Evolutionary conservation across 2,113 vertebrate genomes (phyloP).

Genomic region (Lanius ludovicianus): DNA sequence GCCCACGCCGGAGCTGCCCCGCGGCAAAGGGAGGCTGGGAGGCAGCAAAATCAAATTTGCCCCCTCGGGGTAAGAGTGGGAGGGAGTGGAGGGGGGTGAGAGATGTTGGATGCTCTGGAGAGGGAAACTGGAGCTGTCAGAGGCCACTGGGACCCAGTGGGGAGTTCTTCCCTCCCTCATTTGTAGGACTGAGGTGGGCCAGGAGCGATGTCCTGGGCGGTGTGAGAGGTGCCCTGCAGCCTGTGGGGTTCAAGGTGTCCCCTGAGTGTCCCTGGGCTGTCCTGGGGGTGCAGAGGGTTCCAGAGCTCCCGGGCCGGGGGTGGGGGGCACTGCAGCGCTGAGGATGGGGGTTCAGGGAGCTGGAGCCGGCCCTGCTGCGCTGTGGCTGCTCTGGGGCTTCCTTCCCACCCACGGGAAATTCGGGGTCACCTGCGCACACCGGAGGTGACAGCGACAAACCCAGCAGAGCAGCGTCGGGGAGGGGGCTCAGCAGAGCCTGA

Average conservation of each 20-base stretch:
- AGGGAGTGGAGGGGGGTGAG: neutral
- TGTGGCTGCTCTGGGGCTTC: neutral
- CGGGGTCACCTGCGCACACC: neutral
- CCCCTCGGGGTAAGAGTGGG: neutral
- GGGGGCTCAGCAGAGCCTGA: neutral
- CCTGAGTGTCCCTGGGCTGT: neutral
- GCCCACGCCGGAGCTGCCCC: neutral
- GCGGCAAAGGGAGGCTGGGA: neutral
- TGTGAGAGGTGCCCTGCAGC: neutral
- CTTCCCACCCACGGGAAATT: rapidly evolving
- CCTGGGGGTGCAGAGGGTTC: neutral
- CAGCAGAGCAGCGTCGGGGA: rapidly evolving
- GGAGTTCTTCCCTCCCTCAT: neutral
- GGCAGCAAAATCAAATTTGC: neutral
- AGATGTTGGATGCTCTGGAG: neutral
- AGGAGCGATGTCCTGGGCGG: too few species aligned
- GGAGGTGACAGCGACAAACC: neutral
- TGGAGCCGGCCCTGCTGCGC: neutral
- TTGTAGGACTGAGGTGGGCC: too few species aligned
- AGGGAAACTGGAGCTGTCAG: neutral
- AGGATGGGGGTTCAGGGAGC: neutral
- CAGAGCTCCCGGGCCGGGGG: neutral
- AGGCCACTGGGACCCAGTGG: neutral
- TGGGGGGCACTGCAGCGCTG: too few species aligned
- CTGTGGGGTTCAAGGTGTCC: neutral